These are phyloP conservation scores for Todiramphus chloris DNA, from an alignment of 2,113 vertebrate species.

Conservation along the genomic window DNA sequence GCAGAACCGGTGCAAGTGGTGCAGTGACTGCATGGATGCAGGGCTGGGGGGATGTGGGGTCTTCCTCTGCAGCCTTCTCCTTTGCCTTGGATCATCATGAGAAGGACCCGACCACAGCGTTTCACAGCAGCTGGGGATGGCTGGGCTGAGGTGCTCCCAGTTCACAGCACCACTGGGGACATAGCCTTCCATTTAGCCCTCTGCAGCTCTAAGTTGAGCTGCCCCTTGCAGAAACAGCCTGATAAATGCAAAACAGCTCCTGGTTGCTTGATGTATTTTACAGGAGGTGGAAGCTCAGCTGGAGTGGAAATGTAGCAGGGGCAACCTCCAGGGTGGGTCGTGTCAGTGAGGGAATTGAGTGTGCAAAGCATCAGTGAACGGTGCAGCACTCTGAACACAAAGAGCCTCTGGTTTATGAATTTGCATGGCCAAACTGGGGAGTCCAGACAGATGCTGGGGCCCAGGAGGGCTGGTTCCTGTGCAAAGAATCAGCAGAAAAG, in stretches of 20 bases:
- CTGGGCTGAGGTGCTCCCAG: background rate
- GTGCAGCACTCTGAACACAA: background rate
- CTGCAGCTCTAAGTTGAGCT: background rate
- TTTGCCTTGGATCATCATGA: background rate
- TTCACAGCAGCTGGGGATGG: background rate
- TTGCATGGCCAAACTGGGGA: background rate
- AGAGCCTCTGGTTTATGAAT: background rate
- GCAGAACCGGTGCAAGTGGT: background rate
- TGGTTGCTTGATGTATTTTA: background rate
- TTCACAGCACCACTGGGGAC: background rate
- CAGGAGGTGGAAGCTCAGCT: background rate
- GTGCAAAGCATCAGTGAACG: background rate
- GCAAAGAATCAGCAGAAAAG: background rate
- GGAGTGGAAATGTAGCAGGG: background rate
- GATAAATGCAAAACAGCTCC: background rate
- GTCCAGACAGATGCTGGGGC: background rate
- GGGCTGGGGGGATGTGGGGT: background rate
- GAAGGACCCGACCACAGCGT: background rate
- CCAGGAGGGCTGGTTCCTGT: background rate
- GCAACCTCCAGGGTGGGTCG: background rate
- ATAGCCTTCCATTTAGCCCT: background rate
- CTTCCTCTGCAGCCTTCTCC: background rate
- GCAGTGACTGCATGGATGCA: accelerated
- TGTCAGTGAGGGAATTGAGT: background rate
- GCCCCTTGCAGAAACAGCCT: background rate